Evolutionary conservation across 2,797 vertebrate species (phyloP).

Genomic region (Gymnothorax reevesii): DNA sequence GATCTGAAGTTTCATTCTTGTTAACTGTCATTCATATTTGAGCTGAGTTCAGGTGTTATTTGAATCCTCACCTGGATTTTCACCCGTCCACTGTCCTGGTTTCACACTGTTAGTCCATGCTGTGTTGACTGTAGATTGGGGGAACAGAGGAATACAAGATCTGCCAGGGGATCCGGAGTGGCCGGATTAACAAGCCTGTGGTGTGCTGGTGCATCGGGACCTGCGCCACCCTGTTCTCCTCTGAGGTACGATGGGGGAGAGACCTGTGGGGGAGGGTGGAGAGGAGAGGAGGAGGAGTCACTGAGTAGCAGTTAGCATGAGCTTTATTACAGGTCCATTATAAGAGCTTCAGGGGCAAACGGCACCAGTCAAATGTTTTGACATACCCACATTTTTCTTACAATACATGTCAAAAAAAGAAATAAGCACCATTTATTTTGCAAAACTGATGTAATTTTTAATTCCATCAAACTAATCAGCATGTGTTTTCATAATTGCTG

Average conservation of each 20-base stretch:
- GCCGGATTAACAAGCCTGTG: slow-evolving; percentile 89
- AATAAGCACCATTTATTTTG: too few relatives aligned
- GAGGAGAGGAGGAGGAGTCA: background rate
- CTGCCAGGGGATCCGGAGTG: slow-evolving; percentile 84
- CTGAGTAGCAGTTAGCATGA: background rate
- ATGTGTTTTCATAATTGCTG: too few relatives aligned
- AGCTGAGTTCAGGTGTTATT: background rate
- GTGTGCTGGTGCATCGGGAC: slow-evolving; percentile 99
- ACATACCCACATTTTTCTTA: too few relatives aligned
- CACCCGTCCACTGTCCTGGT: background rate
- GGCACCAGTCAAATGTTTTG: too few relatives aligned
- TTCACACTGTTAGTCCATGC: background rate
- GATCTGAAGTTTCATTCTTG: background rate
- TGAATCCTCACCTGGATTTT: background rate
- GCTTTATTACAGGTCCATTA: background rate
- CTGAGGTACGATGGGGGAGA: slow-evolving; percentile 79
- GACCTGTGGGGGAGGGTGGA: background rate
- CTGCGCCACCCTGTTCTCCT: slow-evolving; percentile 96
- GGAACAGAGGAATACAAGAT: slow-evolving; percentile 96
- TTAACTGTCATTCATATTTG: background rate
- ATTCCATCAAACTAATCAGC: too few relatives aligned
- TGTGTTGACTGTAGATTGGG: slow-evolving; percentile 78
- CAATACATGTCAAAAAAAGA: too few relatives aligned
- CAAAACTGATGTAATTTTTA: too few relatives aligned
- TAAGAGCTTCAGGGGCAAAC: background rate